A percentile compares a stretch with the other conserved stretches of the same genome.
Evolutionary conservation across 2,888 invertebrate species (phyloP).

Genomic region (Orchesellides sinensis): DNA sequence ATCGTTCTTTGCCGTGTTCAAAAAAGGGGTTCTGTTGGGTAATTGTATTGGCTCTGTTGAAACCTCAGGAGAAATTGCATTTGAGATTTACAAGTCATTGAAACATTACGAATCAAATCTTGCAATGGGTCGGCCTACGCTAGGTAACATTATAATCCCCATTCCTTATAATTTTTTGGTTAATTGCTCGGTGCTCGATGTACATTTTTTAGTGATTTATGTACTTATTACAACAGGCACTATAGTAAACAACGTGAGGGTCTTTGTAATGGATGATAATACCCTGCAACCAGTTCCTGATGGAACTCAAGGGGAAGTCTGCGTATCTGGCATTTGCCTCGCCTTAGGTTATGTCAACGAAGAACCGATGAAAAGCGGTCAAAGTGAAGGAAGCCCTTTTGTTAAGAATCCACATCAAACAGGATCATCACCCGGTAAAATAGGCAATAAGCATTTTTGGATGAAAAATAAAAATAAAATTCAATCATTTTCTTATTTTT

Average conservation of each 20-base stretch:
- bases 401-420: slow-evolving; percentile 37
- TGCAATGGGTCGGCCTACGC: slow-evolving; percentile 84
- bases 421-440: background rate
- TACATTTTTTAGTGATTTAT: too few relatives aligned
- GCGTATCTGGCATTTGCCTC: slow-evolving; percentile 88
- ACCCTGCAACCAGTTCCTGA: slow-evolving; percentile 83
- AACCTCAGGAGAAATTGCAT: slow-evolving; percentile 94
- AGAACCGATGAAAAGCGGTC: background rate
- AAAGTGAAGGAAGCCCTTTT: slow-evolving; percentile 3
- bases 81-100: slow-evolving; percentile 82
- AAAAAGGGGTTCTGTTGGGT: slow-evolving; percentile 83
- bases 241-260: slow-evolving; percentile 87
- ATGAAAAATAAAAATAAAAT: too few relatives aligned
- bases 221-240: slow-evolving; percentile 81
- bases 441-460: too few relatives aligned
- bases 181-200: too few relatives aligned
- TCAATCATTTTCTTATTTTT: too few relatives aligned
- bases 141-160: slow-evolving; percentile 81
- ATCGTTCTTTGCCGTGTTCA: slow-evolving; percentile 86
- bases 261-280: slow-evolving; percentile 86
- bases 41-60: slow-evolving; percentile 96
- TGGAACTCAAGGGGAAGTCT: slow-evolving; percentile 88
- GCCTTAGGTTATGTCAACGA: slow-evolving; percentile 85
- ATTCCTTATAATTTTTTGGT: too few relatives aligned
- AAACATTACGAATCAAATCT: slow-evolving; percentile 79